Evolutionary conservation across 53 echinoderm and acorn worm species (phyloP).

Genomic region (Henricia sp.): DNA sequence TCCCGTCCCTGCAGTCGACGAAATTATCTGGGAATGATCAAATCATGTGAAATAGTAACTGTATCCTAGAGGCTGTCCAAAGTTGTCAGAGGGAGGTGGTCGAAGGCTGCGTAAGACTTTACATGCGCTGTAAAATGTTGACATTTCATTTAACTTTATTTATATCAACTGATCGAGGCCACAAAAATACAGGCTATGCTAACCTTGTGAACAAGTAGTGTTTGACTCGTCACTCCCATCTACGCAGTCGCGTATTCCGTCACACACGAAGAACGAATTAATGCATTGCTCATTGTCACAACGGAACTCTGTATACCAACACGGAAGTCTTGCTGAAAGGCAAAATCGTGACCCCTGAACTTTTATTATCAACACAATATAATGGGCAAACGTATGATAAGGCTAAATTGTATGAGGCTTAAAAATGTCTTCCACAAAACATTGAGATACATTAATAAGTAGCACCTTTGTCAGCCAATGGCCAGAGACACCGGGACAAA

Average conservation of each 20-base stretch:
- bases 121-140: no score
- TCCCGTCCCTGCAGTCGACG: conserved; percentile 63
- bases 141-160: background rate
- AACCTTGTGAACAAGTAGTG: conserved; percentile 63
- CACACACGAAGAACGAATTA: conserved; percentile 62
- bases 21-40: conserved; percentile 59
- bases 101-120: no score
- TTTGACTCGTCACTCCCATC: conserved; percentile 78
- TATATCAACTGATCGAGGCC: background rate
- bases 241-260: conserved; percentile 64
- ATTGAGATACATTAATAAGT: no score
- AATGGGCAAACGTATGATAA: no score
- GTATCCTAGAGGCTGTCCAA: no score
- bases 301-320: conserved; percentile 30
- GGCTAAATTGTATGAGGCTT: no score
- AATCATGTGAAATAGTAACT: background rate
- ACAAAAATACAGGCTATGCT: background rate
- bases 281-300: conserved; percentile 79
- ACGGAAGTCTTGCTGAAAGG: background rate
- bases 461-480: no score
- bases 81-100: no score
- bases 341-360: background rate
- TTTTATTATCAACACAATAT: no score
- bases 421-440: no score
- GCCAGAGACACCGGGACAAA: no score